Percentiles rank a stretch among this genome's conserved stretches.
Conservation (phyloP, 2,113 vertebrate genomes). For the Tor tambroides region DNA sequence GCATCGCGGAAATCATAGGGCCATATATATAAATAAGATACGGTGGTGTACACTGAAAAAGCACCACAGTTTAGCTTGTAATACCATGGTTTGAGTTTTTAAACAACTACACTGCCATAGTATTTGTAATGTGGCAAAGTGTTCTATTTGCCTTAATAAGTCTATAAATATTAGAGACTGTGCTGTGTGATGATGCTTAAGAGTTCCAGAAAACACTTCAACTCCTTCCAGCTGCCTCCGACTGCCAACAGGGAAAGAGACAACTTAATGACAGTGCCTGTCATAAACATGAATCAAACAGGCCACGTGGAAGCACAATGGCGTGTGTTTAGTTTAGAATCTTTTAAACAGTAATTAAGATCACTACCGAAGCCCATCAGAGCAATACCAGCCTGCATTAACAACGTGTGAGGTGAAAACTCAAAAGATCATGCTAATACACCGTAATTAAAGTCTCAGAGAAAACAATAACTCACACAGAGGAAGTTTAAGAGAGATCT, state of each 20-base stretch:
- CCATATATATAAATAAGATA: not conserved
- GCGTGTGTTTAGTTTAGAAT: conserved; percentile 1
- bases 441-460: not conserved
- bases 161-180: conserved; percentile 6
- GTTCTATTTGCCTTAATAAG: conserved; percentile 5
- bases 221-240: conserved; percentile 19
- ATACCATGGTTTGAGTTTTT: not conserved
- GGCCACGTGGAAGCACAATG: conserved; percentile 3
- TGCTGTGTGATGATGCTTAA: conserved; percentile 3
- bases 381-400: not conserved
- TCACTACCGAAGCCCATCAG: not conserved
- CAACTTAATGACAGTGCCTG: conserved; percentile 17
- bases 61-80: not conserved
- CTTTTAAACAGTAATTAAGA: conserved; percentile 31
- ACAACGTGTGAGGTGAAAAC: not conserved
- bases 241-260: conserved; percentile 23
- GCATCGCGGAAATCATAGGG: no score
- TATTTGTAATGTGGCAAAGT: conserved; percentile 12
- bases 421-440: conserved; percentile 2
- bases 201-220: conserved; percentile 19
- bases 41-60: not conserved
- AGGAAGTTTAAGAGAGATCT: not conserved
- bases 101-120: not conserved
- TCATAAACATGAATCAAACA: conserved; percentile 10
- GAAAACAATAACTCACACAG: not conserved